Evolutionary conservation across 1,140 invertebrate species (phyloP).

Genomic region (Trichomalopsis sarcophagae): DNA sequence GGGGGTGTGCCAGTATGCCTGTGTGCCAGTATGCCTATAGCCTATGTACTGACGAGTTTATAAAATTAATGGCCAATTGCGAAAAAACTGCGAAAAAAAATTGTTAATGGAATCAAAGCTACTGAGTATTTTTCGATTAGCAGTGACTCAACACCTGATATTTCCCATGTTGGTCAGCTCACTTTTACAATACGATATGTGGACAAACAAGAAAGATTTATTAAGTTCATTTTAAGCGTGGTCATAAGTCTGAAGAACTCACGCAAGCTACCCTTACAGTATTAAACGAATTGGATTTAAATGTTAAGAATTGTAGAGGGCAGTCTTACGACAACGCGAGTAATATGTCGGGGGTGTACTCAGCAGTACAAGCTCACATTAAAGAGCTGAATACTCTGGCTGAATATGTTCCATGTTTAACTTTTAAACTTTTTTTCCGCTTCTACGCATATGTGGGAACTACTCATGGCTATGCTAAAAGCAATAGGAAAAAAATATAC

Average conservation of each 20-base stretch:
- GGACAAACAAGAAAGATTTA: constrained; percentile 24
- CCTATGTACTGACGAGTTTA: too few relatives aligned
- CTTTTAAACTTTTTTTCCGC: constrained; percentile 44
- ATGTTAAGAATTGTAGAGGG: constrained; percentile 47
- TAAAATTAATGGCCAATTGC: background rate
- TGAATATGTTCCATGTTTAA: constrained; percentile 15
- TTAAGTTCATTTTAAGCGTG: constrained; percentile 37
- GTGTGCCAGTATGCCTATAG: too few relatives aligned
- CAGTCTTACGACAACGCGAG: constrained; percentile 58
- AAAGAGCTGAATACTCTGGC: background rate
- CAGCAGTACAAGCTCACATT: constrained; percentile 54
- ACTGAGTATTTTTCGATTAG: constrained; percentile 60
- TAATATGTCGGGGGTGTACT: constrained; percentile 55
- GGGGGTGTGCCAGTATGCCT: too few relatives aligned
- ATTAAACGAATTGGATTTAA: background rate
- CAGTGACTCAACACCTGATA: constrained; percentile 59
- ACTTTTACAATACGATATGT: constrained; percentile 13
- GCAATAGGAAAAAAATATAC: background rate
- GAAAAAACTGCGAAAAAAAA: constrained; percentile 48
- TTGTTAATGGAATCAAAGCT: constrained; percentile 50
- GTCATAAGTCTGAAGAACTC: constrained; percentile 20
- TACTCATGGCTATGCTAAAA: background rate
- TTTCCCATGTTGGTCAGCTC: constrained; percentile 55
- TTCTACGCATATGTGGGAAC: constrained; percentile 40
- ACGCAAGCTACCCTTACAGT: background rate